Evolutionary conservation across 2,113 vertebrate species (phyloP).

Genomic region (Emydocephalus ijimae): DNA sequence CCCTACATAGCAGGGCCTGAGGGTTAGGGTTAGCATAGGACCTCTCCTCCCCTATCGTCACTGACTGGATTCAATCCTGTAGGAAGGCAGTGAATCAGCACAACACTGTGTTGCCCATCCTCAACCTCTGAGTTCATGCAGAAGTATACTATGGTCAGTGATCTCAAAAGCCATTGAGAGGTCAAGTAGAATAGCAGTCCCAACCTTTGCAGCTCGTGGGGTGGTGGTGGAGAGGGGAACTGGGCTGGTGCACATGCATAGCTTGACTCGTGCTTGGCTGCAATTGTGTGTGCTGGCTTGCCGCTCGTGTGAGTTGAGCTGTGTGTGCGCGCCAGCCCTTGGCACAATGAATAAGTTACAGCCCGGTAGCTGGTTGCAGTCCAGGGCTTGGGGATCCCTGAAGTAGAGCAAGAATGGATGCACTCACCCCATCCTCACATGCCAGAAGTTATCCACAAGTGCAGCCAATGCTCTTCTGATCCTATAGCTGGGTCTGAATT

Average conservation of each 20-base stretch:
- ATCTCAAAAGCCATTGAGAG: not conserved
- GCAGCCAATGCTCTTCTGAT: not conserved
- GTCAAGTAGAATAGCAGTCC: not conserved
- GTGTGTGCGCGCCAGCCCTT: accelerated
- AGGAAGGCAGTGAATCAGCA: not conserved
- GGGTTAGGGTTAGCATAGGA: not conserved
- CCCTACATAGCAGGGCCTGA: not conserved
- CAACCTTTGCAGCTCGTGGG: not conserved
- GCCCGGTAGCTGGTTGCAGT: not conserved
- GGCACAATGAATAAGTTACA: not conserved
- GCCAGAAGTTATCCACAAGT: not conserved
- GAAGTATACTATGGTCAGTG: not conserved
- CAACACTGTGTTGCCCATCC: not conserved
- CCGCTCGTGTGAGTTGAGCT: not conserved
- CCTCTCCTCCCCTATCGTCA: not conserved
- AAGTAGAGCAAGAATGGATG: not conserved
- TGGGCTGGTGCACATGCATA: not conserved
- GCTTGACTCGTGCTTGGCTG: not conserved
- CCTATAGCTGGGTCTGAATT: not conserved
- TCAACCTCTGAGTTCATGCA: not conserved
- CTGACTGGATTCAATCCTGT: not conserved
- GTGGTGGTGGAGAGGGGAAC: not conserved
- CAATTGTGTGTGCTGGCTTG: not conserved
- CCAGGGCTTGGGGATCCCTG: not conserved
- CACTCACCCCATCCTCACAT: not conserved